Percentiles rank a stretch among this genome's conserved stretches.
These are phyloP conservation scores for Copidosoma floridanum DNA, from an alignment of 1,140 invertebrate species.

Conservation along the genomic window DNA sequence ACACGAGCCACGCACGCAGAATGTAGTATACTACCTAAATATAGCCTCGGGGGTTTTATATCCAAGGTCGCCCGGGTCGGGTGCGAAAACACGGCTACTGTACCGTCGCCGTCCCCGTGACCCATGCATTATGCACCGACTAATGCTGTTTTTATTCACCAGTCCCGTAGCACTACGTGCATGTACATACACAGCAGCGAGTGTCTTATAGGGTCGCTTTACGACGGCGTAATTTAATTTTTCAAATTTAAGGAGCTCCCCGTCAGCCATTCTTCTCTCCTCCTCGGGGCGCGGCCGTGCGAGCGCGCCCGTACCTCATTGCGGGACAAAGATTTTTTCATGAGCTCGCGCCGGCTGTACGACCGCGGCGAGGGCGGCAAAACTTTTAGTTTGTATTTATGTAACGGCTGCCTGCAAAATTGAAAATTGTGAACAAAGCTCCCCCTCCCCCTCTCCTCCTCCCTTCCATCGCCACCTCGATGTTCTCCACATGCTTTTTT, in stretches of 20 bases:
- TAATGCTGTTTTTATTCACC: slow-evolving; percentile 55
- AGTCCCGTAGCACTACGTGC: slow-evolving; percentile 2
- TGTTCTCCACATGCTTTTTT: background rate
- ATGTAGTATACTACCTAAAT: too few relatives aligned
- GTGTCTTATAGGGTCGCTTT: slow-evolving; percentile 35
- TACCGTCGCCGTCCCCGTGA: too few relatives aligned
- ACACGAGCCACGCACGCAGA: too few relatives aligned
- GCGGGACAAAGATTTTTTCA: slow-evolving; percentile 30
- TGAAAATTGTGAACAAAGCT: slow-evolving; percentile 20
- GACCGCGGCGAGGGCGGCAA: background rate
- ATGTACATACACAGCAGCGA: background rate
- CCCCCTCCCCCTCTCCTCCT: slow-evolving; percentile 34
- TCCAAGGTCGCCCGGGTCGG: background rate
- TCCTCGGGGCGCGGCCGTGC: background rate
- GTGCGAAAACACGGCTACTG: slow-evolving; percentile 8
- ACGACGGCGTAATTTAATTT: slow-evolving; percentile 56
- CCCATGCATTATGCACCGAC: slow-evolving; percentile 53
- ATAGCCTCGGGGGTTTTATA: slow-evolving; percentile 13
- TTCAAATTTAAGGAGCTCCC: slow-evolving; percentile 53
- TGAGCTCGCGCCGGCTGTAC: slow-evolving; percentile 3
- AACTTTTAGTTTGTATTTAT: slow-evolving; percentile 29
- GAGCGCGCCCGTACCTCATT: slow-evolving; percentile 23
- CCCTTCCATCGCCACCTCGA: slow-evolving; percentile 17
- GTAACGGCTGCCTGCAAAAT: slow-evolving; percentile 24
- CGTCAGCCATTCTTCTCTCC: slow-evolving; percentile 35